Conservation (phyloP, 2,113 vertebrate genomes). For the Nerophis lumbriciformis region DNA sequence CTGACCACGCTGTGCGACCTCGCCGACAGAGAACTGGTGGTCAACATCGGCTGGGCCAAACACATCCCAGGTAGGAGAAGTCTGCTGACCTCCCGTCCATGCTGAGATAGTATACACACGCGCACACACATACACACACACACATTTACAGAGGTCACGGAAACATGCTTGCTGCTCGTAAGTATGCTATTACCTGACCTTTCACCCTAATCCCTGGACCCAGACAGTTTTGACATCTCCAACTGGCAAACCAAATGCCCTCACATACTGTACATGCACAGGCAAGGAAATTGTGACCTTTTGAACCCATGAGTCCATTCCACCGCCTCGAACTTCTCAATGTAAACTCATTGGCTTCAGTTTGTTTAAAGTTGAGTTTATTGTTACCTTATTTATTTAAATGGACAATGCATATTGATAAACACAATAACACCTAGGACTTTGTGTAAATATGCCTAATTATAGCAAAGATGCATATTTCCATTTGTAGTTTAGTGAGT, state of each 20-base stretch:
- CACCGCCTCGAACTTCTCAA: neutral
- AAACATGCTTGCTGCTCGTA: constrained; percentile 3
- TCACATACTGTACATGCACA: constrained; percentile 7
- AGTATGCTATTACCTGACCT: constrained; percentile 16
- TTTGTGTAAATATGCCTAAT: too few species aligned
- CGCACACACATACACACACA: constrained; percentile 3
- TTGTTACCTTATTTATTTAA: too few species aligned
- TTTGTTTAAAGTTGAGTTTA: too few species aligned
- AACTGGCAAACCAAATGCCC: constrained; percentile 16
- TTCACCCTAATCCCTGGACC: constrained; percentile 33
- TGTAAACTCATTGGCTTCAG: too few species aligned
- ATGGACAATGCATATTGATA: too few species aligned
- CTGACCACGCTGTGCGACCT: constrained; percentile 97
- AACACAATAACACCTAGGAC: too few species aligned
- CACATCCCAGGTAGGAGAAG: constrained; percentile 89
- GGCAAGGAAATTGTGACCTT: constrained; percentile 7
- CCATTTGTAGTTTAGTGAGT: too few species aligned
- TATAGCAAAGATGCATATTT: too few species aligned
- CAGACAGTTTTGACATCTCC: constrained; percentile 35
- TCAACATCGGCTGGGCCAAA: constrained; percentile 99
- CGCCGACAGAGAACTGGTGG: constrained; percentile 95
- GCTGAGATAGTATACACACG: constrained; percentile 3
- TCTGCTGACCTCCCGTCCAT: constrained; percentile 1
- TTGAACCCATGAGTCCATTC: constrained; percentile 19
- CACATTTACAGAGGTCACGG: neutral